Conservation (phyloP, 2,797 vertebrate species). For the Hipposideros larvatus region DNA sequence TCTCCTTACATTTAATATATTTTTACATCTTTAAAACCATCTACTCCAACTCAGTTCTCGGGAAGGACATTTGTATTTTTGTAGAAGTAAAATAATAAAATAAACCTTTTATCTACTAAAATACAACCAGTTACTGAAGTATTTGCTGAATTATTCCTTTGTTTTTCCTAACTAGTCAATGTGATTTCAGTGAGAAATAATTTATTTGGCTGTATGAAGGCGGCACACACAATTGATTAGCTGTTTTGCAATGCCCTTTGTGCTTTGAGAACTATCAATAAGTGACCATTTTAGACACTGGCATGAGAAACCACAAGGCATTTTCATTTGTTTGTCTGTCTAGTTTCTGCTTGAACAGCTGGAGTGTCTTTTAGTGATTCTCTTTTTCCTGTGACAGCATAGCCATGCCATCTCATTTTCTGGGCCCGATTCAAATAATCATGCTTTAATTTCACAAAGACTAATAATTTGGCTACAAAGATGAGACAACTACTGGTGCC, state of each 20-base stretch:
- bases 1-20: slow-evolving; percentile 14
- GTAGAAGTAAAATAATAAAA: not conserved
- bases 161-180: not conserved
- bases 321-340: slow-evolving; percentile 39
- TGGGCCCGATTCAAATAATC: slow-evolving; percentile 51
- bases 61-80: not conserved
- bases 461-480: slow-evolving; percentile 26
- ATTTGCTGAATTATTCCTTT: not conserved
- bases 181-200: slow-evolving; percentile 59
- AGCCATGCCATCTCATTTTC: slow-evolving; percentile 2
- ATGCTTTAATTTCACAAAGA: slow-evolving; percentile 57
- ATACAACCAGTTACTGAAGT: not conserved
- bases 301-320: not conserved
- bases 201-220: slow-evolving; percentile 42
- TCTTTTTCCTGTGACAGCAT: not conserved
- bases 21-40: not conserved
- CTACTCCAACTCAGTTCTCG: slow-evolving; percentile 5
- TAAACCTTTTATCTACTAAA: not conserved
- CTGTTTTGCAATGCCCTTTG: slow-evolving; percentile 51
- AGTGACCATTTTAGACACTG: slow-evolving; percentile 27
- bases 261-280: slow-evolving; percentile 58
- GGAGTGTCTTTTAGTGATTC: slow-evolving; percentile 19
- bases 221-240: slow-evolving; percentile 1
- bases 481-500: not conserved
- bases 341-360: not conserved